These are phyloP conservation scores for Pyrochroa serraticornis DNA, from an alignment of 2,888 invertebrate species.

Conservation along the genomic window DNA sequence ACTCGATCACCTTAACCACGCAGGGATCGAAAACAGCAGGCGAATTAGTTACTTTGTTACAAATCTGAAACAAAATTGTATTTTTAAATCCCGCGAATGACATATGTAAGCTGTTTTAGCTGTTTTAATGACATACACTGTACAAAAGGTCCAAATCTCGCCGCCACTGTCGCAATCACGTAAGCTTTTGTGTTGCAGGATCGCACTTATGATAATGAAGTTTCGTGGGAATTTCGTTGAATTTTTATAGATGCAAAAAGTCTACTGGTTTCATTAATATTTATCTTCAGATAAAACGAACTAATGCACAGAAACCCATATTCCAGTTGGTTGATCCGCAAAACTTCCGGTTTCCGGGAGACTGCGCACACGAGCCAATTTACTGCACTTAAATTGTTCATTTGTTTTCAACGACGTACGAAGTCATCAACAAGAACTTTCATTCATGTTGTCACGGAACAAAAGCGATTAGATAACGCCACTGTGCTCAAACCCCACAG, in stretches of 20 bases:
- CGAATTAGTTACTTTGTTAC: not conserved
- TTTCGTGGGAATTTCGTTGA: not conserved
- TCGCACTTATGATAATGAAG: not conserved
- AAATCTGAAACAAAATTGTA: not conserved
- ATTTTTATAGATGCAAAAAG: not conserved
- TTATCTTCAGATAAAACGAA: conserved; percentile 18
- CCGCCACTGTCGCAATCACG: conserved; percentile 39
- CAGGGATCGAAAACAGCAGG: not conserved
- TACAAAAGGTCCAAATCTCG: conserved; percentile 41
- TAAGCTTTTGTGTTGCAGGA: conserved; percentile 33
- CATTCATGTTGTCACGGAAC: conserved; percentile 21
- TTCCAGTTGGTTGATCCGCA: conserved; percentile 46
- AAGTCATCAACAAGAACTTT: conserved; percentile 23
- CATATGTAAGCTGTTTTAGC: conserved; percentile 36
- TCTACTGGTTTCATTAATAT: conserved; percentile 9
- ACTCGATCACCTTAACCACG: not conserved
- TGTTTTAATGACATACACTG: conserved; percentile 28
- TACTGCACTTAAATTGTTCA: conserved; percentile 40
- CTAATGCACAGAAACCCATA: conserved; percentile 35
- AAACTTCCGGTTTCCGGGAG: conserved; percentile 47
- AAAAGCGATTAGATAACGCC: conserved; percentile 10
- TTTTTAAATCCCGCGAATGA: conserved; percentile 25
- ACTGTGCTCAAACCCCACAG: too few relatives aligned
- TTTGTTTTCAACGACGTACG: conserved; percentile 33
- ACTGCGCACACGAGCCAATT: conserved; percentile 45